Conservation (phyloP, 2,888 invertebrate genomes). For the Eristalis intricaria region DNA sequence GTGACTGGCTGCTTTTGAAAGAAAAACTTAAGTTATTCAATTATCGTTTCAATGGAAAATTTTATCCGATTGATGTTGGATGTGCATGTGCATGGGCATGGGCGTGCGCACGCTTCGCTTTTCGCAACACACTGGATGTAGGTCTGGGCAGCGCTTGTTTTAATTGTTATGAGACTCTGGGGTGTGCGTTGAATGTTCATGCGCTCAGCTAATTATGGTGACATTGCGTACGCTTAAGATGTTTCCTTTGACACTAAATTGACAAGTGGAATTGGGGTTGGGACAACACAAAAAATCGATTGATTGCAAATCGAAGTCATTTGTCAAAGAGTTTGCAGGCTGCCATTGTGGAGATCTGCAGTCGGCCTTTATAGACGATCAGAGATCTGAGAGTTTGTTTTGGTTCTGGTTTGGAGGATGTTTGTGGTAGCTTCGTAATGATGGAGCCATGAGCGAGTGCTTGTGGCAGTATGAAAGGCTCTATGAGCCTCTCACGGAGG, state of each 20-base stretch:
- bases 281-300: not conserved
- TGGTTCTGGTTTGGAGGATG: no score
- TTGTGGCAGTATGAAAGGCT: no score
- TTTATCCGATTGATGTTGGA: not conserved
- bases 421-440: no score
- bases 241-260: not conserved
- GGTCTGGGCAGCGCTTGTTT: not conserved
- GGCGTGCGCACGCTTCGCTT: not conserved
- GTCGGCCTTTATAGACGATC: no score
- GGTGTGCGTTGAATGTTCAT: not conserved
- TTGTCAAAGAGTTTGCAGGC: not conserved
- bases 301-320: not conserved
- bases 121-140: not conserved
- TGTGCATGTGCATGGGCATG: not conserved
- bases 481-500: no score
- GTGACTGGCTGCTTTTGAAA: constrained; percentile 22
- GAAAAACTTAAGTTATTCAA: constrained; percentile 19
- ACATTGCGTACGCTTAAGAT: not conserved
- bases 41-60: constrained; percentile 29
- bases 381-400: no score
- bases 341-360: not conserved
- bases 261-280: not conserved
- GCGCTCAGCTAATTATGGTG: not conserved
- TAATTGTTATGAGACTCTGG: not conserved
- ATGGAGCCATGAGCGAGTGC: no score